phyloP scores from a whole-genome alignment of 1,140 invertebrate genomes.

The Trichomalopsis sarcophagae region DNA sequence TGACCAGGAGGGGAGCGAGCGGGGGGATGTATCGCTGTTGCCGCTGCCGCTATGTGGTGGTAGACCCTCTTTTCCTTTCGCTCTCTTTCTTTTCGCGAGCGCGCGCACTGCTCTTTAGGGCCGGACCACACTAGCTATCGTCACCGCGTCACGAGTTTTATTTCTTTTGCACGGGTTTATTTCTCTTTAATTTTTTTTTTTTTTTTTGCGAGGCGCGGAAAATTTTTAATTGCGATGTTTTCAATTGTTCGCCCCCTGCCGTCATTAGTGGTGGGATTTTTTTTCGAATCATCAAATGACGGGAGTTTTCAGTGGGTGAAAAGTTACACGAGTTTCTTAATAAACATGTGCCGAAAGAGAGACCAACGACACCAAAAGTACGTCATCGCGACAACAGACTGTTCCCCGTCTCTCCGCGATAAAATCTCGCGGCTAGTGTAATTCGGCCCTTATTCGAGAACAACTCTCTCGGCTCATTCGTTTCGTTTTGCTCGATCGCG shows the following conservation, averaged over 20 bases:
- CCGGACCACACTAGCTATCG: slow-evolving; percentile 32
- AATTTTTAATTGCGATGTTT: too few relatives aligned
- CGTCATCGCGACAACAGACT: background rate
- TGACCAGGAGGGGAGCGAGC: background rate
- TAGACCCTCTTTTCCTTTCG: slow-evolving; percentile 47
- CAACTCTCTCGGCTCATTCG: slow-evolving; percentile 34
- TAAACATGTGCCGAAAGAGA: background rate
- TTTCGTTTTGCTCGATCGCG: slow-evolving; percentile 44
- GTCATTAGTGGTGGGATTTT: too few relatives aligned
- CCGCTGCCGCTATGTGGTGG: background rate
- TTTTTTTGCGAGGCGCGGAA: background rate
- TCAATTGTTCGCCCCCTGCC: too few relatives aligned
- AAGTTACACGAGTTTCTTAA: too few relatives aligned
- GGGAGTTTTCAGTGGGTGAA: too few relatives aligned
- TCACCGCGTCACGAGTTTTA: background rate
- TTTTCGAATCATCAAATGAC: too few relatives aligned
- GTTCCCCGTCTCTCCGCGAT: slow-evolving; percentile 9
- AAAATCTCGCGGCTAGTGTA: slow-evolving; percentile 43
- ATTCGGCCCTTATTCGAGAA: slow-evolving; percentile 38
- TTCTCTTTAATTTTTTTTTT: background rate
- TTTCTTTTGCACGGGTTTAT: background rate
- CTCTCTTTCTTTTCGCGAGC: slow-evolving; percentile 48
- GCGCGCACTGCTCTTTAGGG: slow-evolving; percentile 37
- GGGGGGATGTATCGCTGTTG: background rate
- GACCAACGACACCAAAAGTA: background rate